Percentiles rank a stretch among this genome's conserved stretches.
phyloP scores from a whole-genome alignment of 2,888 invertebrate genomes.

The Meghimatium bilineatum region DNA sequence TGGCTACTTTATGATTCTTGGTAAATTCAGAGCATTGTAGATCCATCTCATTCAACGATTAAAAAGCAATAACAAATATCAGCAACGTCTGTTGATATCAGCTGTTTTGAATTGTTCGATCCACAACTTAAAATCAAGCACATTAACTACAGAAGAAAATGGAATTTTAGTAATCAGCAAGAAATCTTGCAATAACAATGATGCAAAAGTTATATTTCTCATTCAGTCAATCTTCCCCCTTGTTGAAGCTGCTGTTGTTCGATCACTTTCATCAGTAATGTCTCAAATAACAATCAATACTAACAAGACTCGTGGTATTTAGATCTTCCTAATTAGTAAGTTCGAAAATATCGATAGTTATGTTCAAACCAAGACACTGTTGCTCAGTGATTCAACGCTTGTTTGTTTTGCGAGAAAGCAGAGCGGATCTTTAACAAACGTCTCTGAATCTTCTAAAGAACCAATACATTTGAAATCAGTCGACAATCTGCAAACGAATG shows the following conservation, averaged over 20 bases:
- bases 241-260: neutral
- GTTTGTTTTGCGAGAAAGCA: conserved; percentile 6
- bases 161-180: too few relatives aligned
- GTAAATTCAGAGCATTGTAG: too few relatives aligned
- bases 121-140: too few relatives aligned
- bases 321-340: conserved; percentile 28
- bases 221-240: neutral
- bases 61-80: too few relatives aligned
- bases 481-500: neutral
- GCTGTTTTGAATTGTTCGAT: too few relatives aligned
- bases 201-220: neutral
- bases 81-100: too few relatives aligned
- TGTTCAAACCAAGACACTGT: conserved; percentile 17
- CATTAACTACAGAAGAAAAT: too few relatives aligned
- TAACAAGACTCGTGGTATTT: too few relatives aligned
- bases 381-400: neutral
- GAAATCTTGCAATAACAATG: too few relatives aligned
- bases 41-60: too few relatives aligned
- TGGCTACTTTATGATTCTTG: too few relatives aligned
- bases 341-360: neutral
- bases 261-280: neutral
- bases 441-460: neutral
- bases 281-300: neutral
- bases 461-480: conserved; percentile 6
- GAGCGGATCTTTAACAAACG: conserved; percentile 15